Percentiles rank a stretch among this genome's conserved stretches.
Evolutionary conservation across 2,113 vertebrate genomes (phyloP).

Genomic region (Passer montanus): DNA sequence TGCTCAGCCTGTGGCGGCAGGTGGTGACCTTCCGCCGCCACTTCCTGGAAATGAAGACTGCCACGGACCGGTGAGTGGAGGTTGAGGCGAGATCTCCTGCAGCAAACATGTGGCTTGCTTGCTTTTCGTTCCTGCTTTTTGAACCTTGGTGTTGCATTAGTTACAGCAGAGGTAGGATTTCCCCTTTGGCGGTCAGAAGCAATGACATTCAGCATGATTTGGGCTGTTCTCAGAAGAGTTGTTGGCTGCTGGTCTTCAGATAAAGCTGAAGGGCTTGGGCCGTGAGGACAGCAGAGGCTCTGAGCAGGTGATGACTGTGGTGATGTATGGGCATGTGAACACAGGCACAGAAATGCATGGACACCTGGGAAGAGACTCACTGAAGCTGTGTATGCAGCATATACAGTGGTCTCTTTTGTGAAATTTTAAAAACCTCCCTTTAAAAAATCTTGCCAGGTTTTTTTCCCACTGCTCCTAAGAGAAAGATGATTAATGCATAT

Average conservation of each 20-base stretch:
- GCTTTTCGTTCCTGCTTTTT: not conserved
- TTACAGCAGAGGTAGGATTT: not conserved
- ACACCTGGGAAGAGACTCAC: not conserved
- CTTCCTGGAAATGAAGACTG: conserved; percentile 85
- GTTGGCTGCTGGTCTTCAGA: not conserved
- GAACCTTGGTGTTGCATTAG: fast-evolving
- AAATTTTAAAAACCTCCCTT: not conserved
- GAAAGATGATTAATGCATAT: not conserved
- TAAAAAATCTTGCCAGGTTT: not conserved
- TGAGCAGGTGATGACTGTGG: not conserved
- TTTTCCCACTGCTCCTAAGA: not conserved
- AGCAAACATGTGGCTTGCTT: not conserved
- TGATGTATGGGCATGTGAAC: not conserved
- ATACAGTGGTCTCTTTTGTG: not conserved
- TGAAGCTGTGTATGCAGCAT: not conserved
- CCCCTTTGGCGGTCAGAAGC: not conserved
- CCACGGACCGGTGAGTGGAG: conserved; percentile 83
- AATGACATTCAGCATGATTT: not conserved
- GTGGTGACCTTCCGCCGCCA: conserved; percentile 82
- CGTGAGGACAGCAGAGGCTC: not conserved
- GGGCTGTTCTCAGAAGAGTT: not conserved
- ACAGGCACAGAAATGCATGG: not conserved
- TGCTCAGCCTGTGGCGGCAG: conserved; percentile 82
- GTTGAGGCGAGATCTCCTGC: not conserved
- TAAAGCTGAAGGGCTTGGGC: not conserved